Percentiles rank a stretch among this genome's conserved stretches.
These are phyloP conservation scores for Ophion slaviceki DNA, from an alignment of 2,888 invertebrate species.

Conservation along the genomic window DNA sequence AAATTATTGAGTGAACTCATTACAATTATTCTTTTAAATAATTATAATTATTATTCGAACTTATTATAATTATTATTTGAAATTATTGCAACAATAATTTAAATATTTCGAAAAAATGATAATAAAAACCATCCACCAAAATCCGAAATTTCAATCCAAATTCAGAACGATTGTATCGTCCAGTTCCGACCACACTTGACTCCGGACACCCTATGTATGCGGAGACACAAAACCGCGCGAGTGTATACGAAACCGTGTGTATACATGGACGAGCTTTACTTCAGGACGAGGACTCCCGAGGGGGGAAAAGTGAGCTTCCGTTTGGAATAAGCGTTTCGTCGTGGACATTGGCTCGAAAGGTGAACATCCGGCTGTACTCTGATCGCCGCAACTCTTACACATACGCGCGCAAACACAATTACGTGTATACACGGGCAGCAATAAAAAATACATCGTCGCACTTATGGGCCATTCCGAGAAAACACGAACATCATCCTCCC, in stretches of 20 bases:
- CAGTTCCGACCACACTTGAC: too few species aligned
- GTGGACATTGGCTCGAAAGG: slow-evolving; percentile 67
- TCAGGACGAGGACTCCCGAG: slow-evolving; percentile 23
- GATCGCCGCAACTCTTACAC: slow-evolving; percentile 43
- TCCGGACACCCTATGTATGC: too few species aligned
- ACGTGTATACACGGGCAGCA: not conserved
- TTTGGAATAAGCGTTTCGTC: slow-evolving; percentile 61
- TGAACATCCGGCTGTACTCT: slow-evolving; percentile 65
- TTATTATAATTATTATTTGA: too few species aligned
- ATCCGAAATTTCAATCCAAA: too few species aligned
- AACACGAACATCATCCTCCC: too few species aligned
- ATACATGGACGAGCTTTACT: slow-evolving; percentile 14
- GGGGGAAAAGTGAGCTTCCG: slow-evolving; percentile 59
- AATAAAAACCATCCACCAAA: too few species aligned
- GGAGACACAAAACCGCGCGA: not conserved
- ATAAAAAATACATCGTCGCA: not conserved
- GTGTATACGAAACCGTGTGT: not conserved
- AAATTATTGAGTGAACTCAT: too few species aligned
- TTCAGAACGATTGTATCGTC: too few species aligned
- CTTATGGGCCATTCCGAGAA: not conserved
- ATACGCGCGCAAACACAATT: slow-evolving; percentile 4
- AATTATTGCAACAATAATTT: too few species aligned
- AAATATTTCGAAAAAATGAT: too few species aligned
- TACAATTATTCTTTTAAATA: too few species aligned
- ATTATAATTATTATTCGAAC: too few species aligned